Conservation (phyloP, 2,888 invertebrate genomes). For the Sesia bembeciformis region DNA sequence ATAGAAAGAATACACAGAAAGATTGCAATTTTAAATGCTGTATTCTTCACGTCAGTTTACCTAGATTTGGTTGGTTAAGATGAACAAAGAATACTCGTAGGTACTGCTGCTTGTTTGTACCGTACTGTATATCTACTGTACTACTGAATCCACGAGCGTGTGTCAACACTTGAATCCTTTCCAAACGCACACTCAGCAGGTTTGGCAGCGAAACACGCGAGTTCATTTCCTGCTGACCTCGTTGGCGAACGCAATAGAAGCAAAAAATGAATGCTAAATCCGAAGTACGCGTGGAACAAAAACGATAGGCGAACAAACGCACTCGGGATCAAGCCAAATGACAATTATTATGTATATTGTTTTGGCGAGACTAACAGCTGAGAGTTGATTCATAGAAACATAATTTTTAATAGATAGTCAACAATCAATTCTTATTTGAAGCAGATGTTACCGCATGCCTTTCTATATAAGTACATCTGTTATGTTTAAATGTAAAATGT, state of each 20-base stretch:
- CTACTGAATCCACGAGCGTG: background rate
- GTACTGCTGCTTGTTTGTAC: background rate
- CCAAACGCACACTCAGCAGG: conserved; percentile 21
- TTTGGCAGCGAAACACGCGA: conserved; percentile 24
- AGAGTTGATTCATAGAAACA: no score
- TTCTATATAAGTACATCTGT: no score
- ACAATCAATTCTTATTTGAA: no score
- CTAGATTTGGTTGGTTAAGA: no score
- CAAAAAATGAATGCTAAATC: background rate
- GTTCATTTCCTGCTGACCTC: conserved; percentile 24
- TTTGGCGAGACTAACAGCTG: no score
- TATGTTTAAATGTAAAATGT: no score
- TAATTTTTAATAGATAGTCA: no score
- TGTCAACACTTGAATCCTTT: conserved; percentile 21
- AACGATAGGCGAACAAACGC: background rate
- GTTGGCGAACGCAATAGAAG: background rate
- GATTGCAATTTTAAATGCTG: no score
- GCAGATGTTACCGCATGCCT: no score
- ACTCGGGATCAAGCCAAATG: background rate
- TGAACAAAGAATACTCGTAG: background rate
- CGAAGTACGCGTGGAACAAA: background rate
- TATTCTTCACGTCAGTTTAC: no score
- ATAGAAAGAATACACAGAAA: no score
- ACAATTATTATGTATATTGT: background rate
- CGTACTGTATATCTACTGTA: background rate